These are phyloP conservation scores for Tetranychus urticae DNA, from an alignment of 1,140 invertebrate genomes.

Conservation along the genomic window DNA sequence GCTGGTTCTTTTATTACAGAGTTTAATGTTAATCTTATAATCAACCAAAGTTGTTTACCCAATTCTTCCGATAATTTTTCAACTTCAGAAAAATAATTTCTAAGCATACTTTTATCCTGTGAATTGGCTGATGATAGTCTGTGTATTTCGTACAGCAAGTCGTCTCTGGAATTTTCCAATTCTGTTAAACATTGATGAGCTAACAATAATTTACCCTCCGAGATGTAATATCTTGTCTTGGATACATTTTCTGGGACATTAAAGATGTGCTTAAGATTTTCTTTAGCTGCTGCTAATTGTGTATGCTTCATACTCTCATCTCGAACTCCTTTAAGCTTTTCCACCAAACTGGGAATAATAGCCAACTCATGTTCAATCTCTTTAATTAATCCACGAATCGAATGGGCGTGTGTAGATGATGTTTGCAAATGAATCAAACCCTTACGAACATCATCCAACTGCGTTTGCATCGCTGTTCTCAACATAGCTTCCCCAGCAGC, in stretches of 20 bases:
- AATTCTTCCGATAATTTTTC: conserved; percentile 67
- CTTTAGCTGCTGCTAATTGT: conserved; percentile 85
- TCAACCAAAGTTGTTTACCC: conserved; percentile 60
- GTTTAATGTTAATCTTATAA: conserved; percentile 67
- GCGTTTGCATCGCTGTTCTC: conserved; percentile 94
- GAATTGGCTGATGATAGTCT: conserved; percentile 70
- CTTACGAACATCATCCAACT: conserved; percentile 79
- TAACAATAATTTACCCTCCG: conserved; percentile 76
- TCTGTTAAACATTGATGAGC: conserved; percentile 77
- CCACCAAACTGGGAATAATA: conserved; percentile 40
- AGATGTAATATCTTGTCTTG: conserved; percentile 77
- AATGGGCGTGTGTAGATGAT: conserved; percentile 51
- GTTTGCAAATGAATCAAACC: conserved; percentile 70
- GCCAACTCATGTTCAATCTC: conserved; percentile 36
- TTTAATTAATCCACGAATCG: conserved; percentile 36
- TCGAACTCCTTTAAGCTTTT: conserved; percentile 53
- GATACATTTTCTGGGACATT: conserved; percentile 88
- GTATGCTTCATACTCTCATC: conserved; percentile 73
- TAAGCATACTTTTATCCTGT: conserved; percentile 54
- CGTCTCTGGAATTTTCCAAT: conserved; percentile 84
- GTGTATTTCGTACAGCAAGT: conserved; percentile 77
- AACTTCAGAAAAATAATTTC: conserved; percentile 87
- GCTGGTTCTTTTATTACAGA: conserved; percentile 73
- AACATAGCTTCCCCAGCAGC: conserved; percentile 87
- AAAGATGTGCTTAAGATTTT: conserved; percentile 93